Percentiles rank a stretch among this genome's conserved stretches.
These are phyloP conservation scores for Erebia ligea DNA, from an alignment of 2,888 invertebrate genomes.

Conservation along the genomic window DNA sequence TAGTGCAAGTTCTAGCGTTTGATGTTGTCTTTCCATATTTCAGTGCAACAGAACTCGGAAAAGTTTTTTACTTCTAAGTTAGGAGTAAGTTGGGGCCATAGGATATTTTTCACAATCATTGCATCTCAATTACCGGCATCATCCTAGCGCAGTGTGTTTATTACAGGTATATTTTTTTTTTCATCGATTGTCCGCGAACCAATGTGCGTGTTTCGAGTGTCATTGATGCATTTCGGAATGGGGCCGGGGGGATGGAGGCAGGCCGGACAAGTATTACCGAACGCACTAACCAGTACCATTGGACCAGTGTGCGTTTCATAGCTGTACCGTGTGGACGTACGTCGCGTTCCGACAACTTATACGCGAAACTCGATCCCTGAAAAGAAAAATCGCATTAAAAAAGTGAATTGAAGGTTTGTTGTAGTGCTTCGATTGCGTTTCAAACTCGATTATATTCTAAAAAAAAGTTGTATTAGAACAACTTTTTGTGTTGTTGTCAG, in stretches of 20 bases:
- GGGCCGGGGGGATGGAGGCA: conserved; percentile 65
- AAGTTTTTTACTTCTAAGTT: background rate
- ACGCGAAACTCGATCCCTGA: conserved; percentile 71
- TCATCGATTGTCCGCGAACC: conserved; percentile 57
- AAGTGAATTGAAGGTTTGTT: conserved; percentile 66
- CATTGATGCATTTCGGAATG: conserved; percentile 82
- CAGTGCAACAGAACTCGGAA: background rate
- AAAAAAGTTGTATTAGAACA: conserved; percentile 26
- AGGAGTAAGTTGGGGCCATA: background rate
- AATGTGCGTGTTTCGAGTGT: conserved; percentile 79
- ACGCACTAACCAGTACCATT: conserved; percentile 41
- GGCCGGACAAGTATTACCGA: conserved; percentile 57
- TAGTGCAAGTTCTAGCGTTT: background rate
- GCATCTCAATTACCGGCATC: conserved; percentile 30
- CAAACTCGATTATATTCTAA: conserved; percentile 16
- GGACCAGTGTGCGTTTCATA: conserved; percentile 75
- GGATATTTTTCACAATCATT: background rate
- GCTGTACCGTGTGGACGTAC: conserved; percentile 66
- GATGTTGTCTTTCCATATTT: too few relatives aligned
- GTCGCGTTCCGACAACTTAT: conserved; percentile 73
- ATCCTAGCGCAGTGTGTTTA: conserved; percentile 39
- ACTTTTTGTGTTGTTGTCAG: conserved; percentile 50
- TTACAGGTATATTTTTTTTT: conserved; percentile 44
- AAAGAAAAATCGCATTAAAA: conserved; percentile 50
- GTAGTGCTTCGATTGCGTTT: conserved; percentile 58